Evolutionary conservation across 2,888 invertebrate genomes (phyloP), one percentile per base, ranked within the genome.

Genomic region (Athalia cordata): DNA sequence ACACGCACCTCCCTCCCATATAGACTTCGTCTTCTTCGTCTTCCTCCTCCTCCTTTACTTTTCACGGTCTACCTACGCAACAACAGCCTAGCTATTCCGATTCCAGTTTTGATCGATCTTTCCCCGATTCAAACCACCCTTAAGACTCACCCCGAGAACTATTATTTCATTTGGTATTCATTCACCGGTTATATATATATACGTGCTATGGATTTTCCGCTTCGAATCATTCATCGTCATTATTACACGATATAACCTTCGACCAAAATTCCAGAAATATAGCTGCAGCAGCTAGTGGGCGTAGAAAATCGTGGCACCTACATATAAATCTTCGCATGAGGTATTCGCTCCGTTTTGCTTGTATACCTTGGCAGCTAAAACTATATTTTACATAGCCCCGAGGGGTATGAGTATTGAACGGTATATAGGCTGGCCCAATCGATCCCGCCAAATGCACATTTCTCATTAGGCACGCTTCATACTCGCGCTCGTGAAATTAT

Each of bases 381-480:
- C 29, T 29, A 29, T 29, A 29, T 29, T 29, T 29, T 29, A 29
- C 29, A 29, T 29, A 29, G 29, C 29, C 29, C 29, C 1, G 29
- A 29, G 52, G 52, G 52, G 52, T 11, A 52, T 7, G 52, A 11
- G 52, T 29, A 29, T 29, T 29, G 29, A 29, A 29, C 29, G 29
- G 29, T 29, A 29, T 2, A 29, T 29, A 29, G 29, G 29, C 29
- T 29, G 29, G 13, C 9, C 70, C 57, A 70, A 70, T 70, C 70
- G 59, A 55, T 70, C 70, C 13, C 29, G 50, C 70, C 50, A 80
- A 84, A 81, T 82, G 85, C 82, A 82, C 83, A 84, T 85, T 86
- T 84, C 84, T 86, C 86, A 86, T 87, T 86, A 85, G 84, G 82
- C 82, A 81, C 80, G 80, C 82, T 81, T 77, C 79, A 70, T 78